phyloP scores from a whole-genome alignment of 2,888 invertebrate genomes.

The Strigamia transsilvanica region DNA sequence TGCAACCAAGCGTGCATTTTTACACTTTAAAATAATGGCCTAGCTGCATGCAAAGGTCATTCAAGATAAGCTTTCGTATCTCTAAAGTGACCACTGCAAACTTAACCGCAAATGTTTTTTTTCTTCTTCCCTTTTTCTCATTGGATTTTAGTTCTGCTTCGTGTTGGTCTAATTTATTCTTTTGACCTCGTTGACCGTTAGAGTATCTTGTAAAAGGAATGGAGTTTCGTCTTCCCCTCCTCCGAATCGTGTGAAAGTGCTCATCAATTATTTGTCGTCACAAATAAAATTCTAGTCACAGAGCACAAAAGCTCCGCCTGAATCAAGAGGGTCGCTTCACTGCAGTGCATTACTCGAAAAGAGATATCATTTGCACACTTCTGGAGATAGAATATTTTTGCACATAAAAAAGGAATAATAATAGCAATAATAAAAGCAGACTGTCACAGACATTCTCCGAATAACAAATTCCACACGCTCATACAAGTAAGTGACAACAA shows the following conservation, averaged over 20 bases:
- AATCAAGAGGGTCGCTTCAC: slow-evolving; percentile 9
- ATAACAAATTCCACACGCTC: not conserved
- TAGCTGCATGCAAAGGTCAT: not conserved
- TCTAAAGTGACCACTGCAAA: not conserved
- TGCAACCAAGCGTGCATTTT: not conserved
- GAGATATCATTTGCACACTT: slow-evolving; percentile 15
- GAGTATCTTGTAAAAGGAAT: not conserved
- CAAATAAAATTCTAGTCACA: slow-evolving; percentile 18
- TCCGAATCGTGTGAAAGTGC: not conserved
- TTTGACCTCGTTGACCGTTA: slow-evolving; percentile 4
- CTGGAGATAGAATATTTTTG: not conserved
- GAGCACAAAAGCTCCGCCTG: slow-evolving; percentile 25
- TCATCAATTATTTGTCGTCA: slow-evolving; percentile 28
- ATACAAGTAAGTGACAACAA: not conserved
- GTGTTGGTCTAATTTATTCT: not conserved
- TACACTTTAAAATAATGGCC: slow-evolving; percentile 9
- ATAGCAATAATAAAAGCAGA: not conserved
- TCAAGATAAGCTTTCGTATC: not conserved
- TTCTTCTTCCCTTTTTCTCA: not conserved
- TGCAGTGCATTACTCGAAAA: not conserved
- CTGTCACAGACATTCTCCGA: not conserved
- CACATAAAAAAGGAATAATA: not conserved
- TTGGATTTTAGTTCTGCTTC: not conserved
- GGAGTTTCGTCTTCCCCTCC: not conserved
- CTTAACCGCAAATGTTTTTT: not conserved